phyloP scores from a whole-genome alignment of 2,797 vertebrate genomes.

The Enteromius anoplus region DNA sequence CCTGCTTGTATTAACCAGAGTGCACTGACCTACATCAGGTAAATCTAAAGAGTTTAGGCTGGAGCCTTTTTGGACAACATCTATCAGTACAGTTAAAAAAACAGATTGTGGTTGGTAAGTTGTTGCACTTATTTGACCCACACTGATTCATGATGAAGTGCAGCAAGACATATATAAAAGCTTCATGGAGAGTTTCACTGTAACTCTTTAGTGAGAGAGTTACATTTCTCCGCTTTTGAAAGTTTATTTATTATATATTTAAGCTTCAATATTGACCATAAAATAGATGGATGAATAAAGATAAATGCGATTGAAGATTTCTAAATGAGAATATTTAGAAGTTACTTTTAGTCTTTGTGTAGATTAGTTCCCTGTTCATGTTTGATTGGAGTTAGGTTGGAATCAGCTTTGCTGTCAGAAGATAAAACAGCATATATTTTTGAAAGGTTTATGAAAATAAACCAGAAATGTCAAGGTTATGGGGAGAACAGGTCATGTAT shows the following conservation, averaged over 20 bases:
- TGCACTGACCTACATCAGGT: constrained; percentile 14
- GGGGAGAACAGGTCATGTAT: not conserved
- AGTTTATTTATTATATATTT: not conserved
- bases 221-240: not conserved
- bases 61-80: constrained; percentile 1
- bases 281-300: not conserved
- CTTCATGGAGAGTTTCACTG: not conserved
- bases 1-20: constrained; percentile 23
- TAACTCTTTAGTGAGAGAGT: not conserved
- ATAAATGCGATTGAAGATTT: not conserved
- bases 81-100: constrained; percentile 7
- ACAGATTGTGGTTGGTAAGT: constrained; percentile 3
- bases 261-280: not conserved
- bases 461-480: constrained; percentile 8
- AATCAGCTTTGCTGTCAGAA: not conserved
- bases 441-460: constrained; percentile 5
- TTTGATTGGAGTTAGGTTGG: not conserved
- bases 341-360: not conserved
- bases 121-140: constrained; percentile 27
- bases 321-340: not conserved
- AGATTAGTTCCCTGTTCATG: not conserved
- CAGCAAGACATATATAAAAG: not conserved
- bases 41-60: constrained; percentile 19
- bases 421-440: not conserved
- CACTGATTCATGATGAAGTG: constrained; percentile 18